These are phyloP conservation scores for Miniopterus natalensis DNA, from an alignment of 2,113 vertebrate species.

Conservation along the genomic window DNA sequence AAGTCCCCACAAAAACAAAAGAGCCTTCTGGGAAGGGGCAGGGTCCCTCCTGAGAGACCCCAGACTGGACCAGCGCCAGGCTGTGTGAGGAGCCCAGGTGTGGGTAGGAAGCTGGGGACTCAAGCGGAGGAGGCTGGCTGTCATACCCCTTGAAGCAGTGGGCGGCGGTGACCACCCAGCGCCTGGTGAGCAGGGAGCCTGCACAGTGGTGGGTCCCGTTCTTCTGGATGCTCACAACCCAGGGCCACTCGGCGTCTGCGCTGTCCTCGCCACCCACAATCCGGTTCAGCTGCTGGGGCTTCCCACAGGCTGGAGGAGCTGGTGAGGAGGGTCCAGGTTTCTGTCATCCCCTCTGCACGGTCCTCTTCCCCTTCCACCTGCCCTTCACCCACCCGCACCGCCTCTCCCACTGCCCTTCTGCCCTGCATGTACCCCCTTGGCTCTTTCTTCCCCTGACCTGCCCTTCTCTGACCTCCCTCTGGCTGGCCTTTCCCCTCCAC, in stretches of 20 bases:
- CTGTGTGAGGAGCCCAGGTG: neutral
- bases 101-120: neutral
- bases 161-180: constrained; percentile 85
- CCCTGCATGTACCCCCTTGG: neutral
- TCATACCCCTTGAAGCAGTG: constrained; percentile 85
- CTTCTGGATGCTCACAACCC: constrained; percentile 84
- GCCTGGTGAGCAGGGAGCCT: constrained; percentile 81
- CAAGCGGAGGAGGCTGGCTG: rapidly evolving
- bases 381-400: neutral
- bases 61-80: neutral
- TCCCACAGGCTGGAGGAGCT: constrained; percentile 77
- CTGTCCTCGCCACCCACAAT: constrained; percentile 84
- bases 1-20: neutral
- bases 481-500: neutral
- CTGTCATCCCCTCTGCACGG: no score
- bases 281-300: constrained; percentile 77
- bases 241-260: constrained; percentile 81
- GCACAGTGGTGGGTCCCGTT: constrained; percentile 82
- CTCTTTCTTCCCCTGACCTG: neutral
- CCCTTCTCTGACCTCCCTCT: neutral
- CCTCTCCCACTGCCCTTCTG: neutral
- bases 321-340: neutral
- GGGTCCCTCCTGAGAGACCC: neutral
- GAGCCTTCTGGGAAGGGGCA: neutral
- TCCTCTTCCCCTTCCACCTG: neutral